A percentile compares a stretch with the other conserved stretches of the same genome.
Evolutionary conservation across 2,888 invertebrate genomes (phyloP).

Genomic region (Scelioninae gen. 1): DNA sequence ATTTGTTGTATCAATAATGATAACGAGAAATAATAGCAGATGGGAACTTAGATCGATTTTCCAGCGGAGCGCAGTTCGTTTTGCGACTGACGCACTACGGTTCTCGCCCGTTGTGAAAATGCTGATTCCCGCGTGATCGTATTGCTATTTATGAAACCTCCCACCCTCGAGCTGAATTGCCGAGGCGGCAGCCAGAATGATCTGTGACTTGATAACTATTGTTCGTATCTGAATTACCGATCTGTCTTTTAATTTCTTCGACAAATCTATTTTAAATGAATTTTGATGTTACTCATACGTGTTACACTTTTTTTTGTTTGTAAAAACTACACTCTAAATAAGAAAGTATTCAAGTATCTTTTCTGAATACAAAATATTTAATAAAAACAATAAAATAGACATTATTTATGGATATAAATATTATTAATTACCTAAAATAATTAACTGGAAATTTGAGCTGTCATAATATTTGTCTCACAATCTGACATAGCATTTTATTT

Average conservation of each 20-base stretch:
- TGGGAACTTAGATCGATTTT: constrained; percentile 70
- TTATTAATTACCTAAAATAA: too few species aligned
- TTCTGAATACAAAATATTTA: too few species aligned
- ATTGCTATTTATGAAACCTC: constrained; percentile 80
- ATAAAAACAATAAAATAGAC: too few species aligned
- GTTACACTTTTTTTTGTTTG: too few species aligned
- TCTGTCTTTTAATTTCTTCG: not conserved
- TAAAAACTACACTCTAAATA: too few species aligned
- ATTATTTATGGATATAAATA: too few species aligned
- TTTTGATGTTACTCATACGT: too few species aligned
- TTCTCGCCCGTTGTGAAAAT: constrained; percentile 78
- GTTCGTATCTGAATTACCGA: constrained; percentile 16
- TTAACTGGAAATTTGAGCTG: too few species aligned
- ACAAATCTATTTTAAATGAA: not conserved
- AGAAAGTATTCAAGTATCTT: too few species aligned
- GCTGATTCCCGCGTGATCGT: constrained; percentile 76
- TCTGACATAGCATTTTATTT: too few species aligned
- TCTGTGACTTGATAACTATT: constrained; percentile 24
- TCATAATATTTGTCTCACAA: too few species aligned
- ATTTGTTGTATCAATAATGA: constrained; percentile 24
- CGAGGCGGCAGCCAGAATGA: constrained; percentile 22
- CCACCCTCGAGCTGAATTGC: constrained; percentile 46
- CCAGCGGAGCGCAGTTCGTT: constrained; percentile 23
- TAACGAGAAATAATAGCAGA: constrained; percentile 49
- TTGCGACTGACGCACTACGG: constrained; percentile 71